Evolutionary conservation across 2,113 vertebrate species (phyloP).

Genomic region (Psilopsiagon aymara): DNA sequence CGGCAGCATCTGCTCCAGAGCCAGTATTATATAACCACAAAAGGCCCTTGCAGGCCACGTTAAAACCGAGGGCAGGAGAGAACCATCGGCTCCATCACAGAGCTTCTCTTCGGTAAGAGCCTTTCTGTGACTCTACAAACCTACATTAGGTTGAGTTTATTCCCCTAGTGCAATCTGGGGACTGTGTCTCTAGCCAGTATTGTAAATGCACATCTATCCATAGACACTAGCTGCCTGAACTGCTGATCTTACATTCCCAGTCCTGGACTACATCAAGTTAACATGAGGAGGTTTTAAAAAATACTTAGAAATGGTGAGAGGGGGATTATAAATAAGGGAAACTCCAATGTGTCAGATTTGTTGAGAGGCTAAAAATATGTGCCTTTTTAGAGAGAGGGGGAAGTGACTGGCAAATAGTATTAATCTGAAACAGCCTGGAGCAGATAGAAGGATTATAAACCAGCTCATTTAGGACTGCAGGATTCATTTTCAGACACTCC

Average conservation of each 20-base stretch:
- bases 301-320: background rate
- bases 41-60: background rate
- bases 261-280: background rate
- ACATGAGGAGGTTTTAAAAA: background rate
- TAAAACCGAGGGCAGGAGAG: background rate
- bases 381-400: background rate
- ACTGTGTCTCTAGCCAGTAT: background rate
- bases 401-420: constrained; percentile 39
- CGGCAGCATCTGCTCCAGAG: constrained; percentile 61
- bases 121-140: background rate
- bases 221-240: background rate
- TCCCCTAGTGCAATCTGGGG: background rate
- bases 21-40: constrained; percentile 67
- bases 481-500: constrained; percentile 29
- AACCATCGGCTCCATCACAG: background rate
- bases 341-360: background rate
- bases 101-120: background rate
- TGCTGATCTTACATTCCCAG: background rate
- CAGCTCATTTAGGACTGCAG: constrained; percentile 30
- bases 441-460: constrained; percentile 62
- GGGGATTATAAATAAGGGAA: background rate
- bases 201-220: background rate
- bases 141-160: fast-evolving
- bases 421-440: constrained; percentile 56
- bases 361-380: constrained; percentile 29